A percentile compares a stretch with the other conserved stretches of the same genome.
Evolutionary conservation across 2,113 vertebrate species (phyloP).

Genomic region (Sander lucioperca): DNA sequence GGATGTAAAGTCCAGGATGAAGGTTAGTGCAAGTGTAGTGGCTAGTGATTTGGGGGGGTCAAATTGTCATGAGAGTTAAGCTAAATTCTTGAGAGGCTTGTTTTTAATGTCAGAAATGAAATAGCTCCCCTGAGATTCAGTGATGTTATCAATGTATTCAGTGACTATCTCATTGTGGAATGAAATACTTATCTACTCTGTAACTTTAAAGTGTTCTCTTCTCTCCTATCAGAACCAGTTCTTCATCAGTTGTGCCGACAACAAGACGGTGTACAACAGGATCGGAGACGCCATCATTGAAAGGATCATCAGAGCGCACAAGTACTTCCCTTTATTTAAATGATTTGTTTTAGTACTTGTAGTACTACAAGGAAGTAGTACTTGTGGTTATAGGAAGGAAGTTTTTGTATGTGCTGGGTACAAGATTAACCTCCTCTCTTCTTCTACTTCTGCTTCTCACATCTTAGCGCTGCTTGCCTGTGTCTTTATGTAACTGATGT

Average conservation of each 20-base stretch:
- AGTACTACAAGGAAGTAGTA: no score
- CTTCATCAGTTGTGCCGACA: constrained; percentile 97
- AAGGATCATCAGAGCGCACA: constrained; percentile 95
- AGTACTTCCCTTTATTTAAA: constrained; percentile 78
- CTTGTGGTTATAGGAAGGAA: not conserved
- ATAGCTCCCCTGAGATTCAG: no score
- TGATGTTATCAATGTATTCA: not conserved
- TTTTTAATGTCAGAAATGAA: no score
- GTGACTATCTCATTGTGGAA: not conserved
- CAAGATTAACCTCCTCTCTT: not conserved
- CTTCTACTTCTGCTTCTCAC: not conserved
- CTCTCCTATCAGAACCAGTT: constrained; percentile 93
- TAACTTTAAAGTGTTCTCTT: not conserved
- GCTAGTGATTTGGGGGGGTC: no score
- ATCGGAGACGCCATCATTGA: constrained; percentile 93
- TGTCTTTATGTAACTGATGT: not conserved
- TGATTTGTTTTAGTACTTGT: not conserved
- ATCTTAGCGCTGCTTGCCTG: not conserved
- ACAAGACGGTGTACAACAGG: constrained; percentile 93
- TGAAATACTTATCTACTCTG: not conserved
- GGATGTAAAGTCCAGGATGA: no score
- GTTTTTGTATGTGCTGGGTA: not conserved
- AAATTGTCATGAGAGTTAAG: not conserved
- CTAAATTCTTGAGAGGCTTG: not conserved
- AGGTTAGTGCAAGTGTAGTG: no score